phyloP scores from a whole-genome alignment of 2,113 vertebrate species.

The Fulmarus glacialis region DNA sequence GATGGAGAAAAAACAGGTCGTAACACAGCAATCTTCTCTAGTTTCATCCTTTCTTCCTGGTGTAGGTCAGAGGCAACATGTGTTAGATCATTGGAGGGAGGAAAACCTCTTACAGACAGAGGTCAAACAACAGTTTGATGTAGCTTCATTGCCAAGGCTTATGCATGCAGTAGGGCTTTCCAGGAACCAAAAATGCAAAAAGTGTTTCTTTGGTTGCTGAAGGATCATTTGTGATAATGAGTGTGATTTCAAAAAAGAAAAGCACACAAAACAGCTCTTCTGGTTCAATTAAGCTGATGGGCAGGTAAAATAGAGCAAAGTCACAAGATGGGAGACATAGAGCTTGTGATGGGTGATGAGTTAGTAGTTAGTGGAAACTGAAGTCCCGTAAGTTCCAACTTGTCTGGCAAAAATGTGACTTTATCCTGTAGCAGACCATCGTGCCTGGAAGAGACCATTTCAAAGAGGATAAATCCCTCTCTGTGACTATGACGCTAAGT shows the following conservation, averaged over 20 bases:
- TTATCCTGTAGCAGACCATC: background rate
- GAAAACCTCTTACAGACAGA: constrained; percentile 9
- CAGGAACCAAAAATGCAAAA: constrained; percentile 29
- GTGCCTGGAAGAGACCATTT: background rate
- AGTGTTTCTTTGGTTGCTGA: background rate
- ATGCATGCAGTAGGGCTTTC: background rate
- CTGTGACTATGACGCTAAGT: background rate
- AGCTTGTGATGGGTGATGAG: background rate
- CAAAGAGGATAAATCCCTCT: background rate
- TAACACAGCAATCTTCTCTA: constrained; percentile 44
- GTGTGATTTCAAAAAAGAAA: background rate
- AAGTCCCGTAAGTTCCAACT: background rate
- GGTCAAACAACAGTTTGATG: constrained; percentile 32
- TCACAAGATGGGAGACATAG: background rate
- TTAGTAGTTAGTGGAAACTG: background rate
- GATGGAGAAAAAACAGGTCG: constrained; percentile 27
- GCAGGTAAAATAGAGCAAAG: background rate
- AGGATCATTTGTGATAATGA: background rate
- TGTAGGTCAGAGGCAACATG: constrained; percentile 2
- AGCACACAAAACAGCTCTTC: background rate
- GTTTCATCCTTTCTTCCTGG: constrained; percentile 49
- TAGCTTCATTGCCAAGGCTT: constrained; percentile 15
- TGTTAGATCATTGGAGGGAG: constrained; percentile 30
- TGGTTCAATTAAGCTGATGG: constrained; percentile 1
- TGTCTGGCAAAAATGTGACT: background rate